Conservation (phyloP, 1,140 invertebrate species). For the Penaeus vannamei region DNA sequence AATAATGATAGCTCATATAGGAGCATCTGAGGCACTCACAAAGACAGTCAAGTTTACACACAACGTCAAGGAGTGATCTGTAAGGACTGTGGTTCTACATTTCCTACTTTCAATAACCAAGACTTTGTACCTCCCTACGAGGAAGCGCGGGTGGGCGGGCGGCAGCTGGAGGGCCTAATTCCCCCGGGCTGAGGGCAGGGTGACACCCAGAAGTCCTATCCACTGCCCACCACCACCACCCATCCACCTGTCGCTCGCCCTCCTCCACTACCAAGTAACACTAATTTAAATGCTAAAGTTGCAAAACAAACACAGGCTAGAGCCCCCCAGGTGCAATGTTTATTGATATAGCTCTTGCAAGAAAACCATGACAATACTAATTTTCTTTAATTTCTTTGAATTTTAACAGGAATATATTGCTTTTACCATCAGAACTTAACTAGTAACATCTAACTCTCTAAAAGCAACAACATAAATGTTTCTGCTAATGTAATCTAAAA, state of each 20-base stretch:
- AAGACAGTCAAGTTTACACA: slow-evolving; percentile 61
- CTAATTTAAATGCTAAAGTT: slow-evolving; percentile 57
- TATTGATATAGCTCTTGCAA: slow-evolving; percentile 16
- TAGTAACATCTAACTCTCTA: too few species aligned
- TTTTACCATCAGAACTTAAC: too few species aligned
- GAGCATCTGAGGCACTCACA: slow-evolving; percentile 58
- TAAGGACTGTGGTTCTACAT: slow-evolving; percentile 50
- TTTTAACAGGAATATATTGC: too few species aligned
- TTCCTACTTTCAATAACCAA: slow-evolving; percentile 55
- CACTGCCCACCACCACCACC: slow-evolving; percentile 32
- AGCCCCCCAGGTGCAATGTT: slow-evolving; percentile 54
- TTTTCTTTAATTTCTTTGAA: too few species aligned
- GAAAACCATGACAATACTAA: too few species aligned
- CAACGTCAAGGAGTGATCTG: slow-evolving; percentile 56
- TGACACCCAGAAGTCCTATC: slow-evolving; percentile 7
- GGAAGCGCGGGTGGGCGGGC: slow-evolving; percentile 39
- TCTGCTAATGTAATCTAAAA: too few species aligned
- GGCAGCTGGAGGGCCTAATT: slow-evolving; percentile 26
- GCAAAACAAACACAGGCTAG: slow-evolving; percentile 57
- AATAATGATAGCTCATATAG: slow-evolving; percentile 43
- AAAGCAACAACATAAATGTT: too few species aligned
- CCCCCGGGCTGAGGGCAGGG: background rate
- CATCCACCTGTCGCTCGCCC: slow-evolving; percentile 47
- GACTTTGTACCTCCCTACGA: slow-evolving; percentile 47
- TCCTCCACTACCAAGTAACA: slow-evolving; percentile 56